Percentiles rank a stretch among this genome's conserved stretches.
These are phyloP conservation scores for Lysandra coridon DNA, from an alignment of 2,888 invertebrate genomes.

Conservation along the genomic window DNA sequence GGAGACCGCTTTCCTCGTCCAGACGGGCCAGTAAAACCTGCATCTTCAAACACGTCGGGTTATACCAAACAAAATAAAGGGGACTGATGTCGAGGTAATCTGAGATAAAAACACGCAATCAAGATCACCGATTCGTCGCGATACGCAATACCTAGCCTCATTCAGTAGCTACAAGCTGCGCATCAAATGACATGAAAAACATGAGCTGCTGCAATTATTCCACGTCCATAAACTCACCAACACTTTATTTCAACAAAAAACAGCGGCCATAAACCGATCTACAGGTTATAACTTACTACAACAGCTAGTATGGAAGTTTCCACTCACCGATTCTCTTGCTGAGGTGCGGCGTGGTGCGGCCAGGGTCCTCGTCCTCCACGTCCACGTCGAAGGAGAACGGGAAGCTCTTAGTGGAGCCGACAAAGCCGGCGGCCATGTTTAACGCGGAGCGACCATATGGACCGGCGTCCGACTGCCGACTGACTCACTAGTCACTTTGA, in stretches of 20 bases:
- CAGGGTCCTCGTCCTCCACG: constrained; percentile 64
- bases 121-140: neutral
- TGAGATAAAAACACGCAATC: constrained; percentile 6
- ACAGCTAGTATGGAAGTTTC: neutral
- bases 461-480: constrained; percentile 29
- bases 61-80: constrained; percentile 2
- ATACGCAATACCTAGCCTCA: constrained; percentile 2
- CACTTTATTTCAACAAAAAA: neutral
- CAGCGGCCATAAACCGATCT: neutral
- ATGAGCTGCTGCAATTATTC: neutral
- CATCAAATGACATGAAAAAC: neutral
- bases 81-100: neutral
- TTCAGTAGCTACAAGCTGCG: neutral
- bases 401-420: constrained; percentile 74
- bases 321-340: constrained; percentile 67
- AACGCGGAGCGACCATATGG: constrained; percentile 10
- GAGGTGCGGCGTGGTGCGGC: constrained; percentile 57
- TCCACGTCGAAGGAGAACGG: constrained; percentile 76
- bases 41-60: neutral
- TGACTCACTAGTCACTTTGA: neutral
- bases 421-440: constrained; percentile 68
- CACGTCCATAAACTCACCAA: neutral
- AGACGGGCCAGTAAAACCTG: neutral
- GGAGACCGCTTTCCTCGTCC: neutral
- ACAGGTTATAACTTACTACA: neutral